Percentiles rank a stretch among this genome's conserved stretches.
Evolutionary conservation across 1,140 invertebrate species (phyloP).

Genomic region (Aphidius gifuensis): DNA sequence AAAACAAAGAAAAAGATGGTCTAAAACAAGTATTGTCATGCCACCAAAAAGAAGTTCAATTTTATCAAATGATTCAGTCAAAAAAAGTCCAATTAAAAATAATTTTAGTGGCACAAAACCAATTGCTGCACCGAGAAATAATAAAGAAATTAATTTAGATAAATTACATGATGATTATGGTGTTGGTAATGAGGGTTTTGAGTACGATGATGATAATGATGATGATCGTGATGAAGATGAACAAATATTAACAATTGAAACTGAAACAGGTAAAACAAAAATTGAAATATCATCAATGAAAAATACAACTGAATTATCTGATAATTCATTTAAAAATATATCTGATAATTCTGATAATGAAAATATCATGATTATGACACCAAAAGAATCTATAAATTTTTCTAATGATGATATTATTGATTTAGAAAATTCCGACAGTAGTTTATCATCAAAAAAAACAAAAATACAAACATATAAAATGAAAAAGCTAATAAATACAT

Average conservation of each 20-base stretch:
- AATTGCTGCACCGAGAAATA: conserved; percentile 31
- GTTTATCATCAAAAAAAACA: no score
- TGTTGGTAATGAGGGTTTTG: conserved; percentile 40
- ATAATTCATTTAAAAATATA: not conserved
- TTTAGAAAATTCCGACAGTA: no score
- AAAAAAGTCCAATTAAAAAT: conserved; percentile 24
- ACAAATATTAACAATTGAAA: conserved; percentile 46
- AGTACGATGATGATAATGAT: conserved; percentile 34
- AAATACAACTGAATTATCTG: conserved; percentile 6
- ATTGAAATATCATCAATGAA: conserved; percentile 33
- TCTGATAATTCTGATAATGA: not conserved
- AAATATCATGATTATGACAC: no score
- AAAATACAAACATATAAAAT: no score
- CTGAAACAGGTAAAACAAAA: conserved; percentile 36
- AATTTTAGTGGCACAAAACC: conserved; percentile 15
- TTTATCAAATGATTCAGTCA: conserved; percentile 22
- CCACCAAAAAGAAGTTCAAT: conserved; percentile 24
- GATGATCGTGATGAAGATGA: conserved; percentile 19
- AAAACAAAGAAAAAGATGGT: conserved; percentile 35
- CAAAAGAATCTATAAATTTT: no score
- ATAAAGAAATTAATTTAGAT: conserved; percentile 10
- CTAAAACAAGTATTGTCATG: conserved; percentile 31
- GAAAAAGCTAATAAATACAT: not conserved
- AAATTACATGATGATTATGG: conserved; percentile 15
- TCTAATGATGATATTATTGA: no score